Percentiles rank a stretch among this genome's conserved stretches.
These are phyloP conservation scores for Anhinga anhinga DNA, from an alignment of 2,113 vertebrate genomes.

Conservation along the genomic window DNA sequence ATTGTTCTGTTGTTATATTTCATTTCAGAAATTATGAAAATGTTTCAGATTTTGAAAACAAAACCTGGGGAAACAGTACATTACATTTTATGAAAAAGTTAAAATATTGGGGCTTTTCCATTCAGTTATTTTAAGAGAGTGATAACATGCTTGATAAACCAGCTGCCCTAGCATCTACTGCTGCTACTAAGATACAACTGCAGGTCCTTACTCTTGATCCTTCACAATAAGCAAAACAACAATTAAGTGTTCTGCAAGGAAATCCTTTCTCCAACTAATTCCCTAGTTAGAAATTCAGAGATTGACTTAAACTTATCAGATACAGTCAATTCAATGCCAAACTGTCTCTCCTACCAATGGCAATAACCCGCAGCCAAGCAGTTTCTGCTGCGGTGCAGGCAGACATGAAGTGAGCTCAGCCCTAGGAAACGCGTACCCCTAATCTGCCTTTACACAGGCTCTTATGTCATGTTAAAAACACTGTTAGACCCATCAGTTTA, in stretches of 20 bases:
- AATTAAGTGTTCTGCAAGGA: neutral
- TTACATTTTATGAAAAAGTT: neutral
- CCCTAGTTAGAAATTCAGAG: neutral
- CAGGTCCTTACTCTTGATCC: neutral
- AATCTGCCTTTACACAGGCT: neutral
- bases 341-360: neutral
- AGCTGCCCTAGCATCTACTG: neutral
- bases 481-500: neutral
- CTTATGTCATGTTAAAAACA: neutral
- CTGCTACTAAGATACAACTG: neutral
- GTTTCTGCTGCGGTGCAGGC: neutral
- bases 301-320: neutral
- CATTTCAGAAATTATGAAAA: neutral
- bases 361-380: neutral
- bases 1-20: neutral
- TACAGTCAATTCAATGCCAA: neutral
- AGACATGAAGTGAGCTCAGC: fast-evolving
- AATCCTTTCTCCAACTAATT: conserved; percentile 1
- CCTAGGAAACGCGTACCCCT: neutral
- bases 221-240: neutral
- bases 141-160: neutral
- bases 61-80: neutral
- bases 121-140: neutral
- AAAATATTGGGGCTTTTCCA: neutral
- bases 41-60: neutral